Evolutionary conservation across 2,888 invertebrate species (phyloP).

Genomic region (Dromius quadrimaculatus): DNA sequence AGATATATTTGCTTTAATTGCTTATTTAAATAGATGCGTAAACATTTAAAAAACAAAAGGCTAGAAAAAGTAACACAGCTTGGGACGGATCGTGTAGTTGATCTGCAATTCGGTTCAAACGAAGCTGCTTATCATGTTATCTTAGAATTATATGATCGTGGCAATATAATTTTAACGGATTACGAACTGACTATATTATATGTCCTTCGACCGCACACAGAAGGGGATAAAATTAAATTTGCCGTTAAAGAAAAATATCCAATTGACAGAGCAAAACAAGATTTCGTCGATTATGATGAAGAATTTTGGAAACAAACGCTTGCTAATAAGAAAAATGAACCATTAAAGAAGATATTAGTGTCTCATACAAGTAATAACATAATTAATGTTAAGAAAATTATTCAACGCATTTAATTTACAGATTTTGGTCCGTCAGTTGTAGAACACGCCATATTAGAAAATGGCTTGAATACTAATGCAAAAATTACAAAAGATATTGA

Average conservation of each 20-base stretch:
- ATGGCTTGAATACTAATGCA: conserved; percentile 74
- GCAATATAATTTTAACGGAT: conserved; percentile 96
- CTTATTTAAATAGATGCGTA: conserved; percentile 79
- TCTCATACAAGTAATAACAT: conserved; percentile 76
- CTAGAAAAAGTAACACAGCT: conserved; percentile 88
- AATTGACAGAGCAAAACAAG: conserved; percentile 79
- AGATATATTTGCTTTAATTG: neutral
- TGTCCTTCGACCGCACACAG: conserved; percentile 91
- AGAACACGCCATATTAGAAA: conserved; percentile 86
- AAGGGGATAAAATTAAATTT: conserved; percentile 91
- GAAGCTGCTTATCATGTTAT: conserved; percentile 96
- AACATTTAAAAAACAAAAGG: conserved; percentile 96
- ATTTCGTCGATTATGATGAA: too few species aligned
- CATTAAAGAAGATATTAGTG: conserved; percentile 84
- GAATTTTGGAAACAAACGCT: too few species aligned
- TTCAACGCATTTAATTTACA: conserved; percentile 60
- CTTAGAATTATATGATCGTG: conserved; percentile 94
- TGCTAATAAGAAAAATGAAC: too few species aligned
- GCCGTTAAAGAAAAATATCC: conserved; percentile 95
- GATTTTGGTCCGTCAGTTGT: conserved; percentile 93
- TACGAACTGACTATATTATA: conserved; percentile 89
- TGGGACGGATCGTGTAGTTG: conserved; percentile 93
- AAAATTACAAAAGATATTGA: conserved; percentile 78
- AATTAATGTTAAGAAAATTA: conserved; percentile 5
- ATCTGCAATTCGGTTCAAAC: conserved; percentile 93